Percentiles rank a stretch among this genome's conserved stretches.
These are phyloP conservation scores for Cuniculus paca DNA, from an alignment of 2,797 vertebrate genomes.

Conservation along the genomic window DNA sequence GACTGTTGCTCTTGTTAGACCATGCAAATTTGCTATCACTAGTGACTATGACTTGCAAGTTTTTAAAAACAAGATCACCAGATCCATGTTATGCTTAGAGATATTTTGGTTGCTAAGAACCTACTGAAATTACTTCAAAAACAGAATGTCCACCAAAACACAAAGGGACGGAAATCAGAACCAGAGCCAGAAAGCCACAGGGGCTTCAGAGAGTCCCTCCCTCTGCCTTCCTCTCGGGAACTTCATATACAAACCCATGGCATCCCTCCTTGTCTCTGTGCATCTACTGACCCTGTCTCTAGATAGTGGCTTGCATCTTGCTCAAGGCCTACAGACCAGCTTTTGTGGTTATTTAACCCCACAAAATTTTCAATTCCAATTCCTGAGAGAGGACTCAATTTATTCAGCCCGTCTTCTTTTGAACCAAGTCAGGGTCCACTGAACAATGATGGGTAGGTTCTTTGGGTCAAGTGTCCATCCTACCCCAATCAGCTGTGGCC, in stretches of 20 bases:
- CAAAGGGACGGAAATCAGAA: neutral
- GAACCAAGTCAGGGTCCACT: neutral
- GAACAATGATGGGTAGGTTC: neutral
- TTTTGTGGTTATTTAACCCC: neutral
- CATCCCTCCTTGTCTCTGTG: neutral
- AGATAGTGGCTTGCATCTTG: neutral
- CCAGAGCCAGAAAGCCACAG: constrained; percentile 1
- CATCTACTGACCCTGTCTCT: neutral
- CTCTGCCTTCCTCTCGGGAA: neutral
- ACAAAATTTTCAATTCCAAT: constrained; percentile 4
- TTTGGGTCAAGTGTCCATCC: neutral
- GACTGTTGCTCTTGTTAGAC: neutral
- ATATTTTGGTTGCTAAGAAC: neutral
- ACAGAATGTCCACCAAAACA: neutral
- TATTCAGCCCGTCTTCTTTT: neutral
- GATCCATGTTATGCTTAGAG: neutral
- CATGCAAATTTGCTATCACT: constrained; percentile 22
- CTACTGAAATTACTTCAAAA: constrained; percentile 25
- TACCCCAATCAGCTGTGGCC: neutral
- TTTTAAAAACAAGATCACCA: neutral
- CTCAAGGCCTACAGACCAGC: neutral
- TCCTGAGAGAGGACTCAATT: constrained; percentile 25
- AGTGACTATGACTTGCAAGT: constrained; percentile 26
- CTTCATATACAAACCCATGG: neutral
- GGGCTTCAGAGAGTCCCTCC: neutral